Evolutionary conservation across 2,888 invertebrate species (phyloP).

Genomic region (Drosophila kanekoi): DNA sequence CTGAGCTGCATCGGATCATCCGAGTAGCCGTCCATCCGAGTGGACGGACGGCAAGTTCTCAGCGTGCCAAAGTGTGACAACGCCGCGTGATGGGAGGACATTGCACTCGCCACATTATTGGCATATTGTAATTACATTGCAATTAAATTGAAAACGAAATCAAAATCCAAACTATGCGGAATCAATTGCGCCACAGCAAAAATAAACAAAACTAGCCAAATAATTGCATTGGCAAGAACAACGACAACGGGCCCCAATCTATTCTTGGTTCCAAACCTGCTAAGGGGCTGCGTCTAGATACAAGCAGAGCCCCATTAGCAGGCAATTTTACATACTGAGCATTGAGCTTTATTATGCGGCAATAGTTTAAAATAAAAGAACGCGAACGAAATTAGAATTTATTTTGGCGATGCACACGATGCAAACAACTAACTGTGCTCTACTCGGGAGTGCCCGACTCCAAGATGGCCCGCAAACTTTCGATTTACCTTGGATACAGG

Average conservation of each 20-base stretch:
- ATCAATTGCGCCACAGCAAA: conserved; percentile 72
- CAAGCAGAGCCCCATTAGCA: conserved; percentile 9
- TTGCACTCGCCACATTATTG: conserved; percentile 55
- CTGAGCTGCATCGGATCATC: conserved; percentile 28
- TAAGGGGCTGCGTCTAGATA: conserved; percentile 1
- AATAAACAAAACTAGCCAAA: conserved; percentile 25
- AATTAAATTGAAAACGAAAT: conserved; percentile 75
- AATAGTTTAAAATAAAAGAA: conserved; percentile 58
- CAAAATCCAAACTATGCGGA: conserved; percentile 83
- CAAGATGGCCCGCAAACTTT: too few species aligned
- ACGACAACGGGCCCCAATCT: conserved; percentile 65
- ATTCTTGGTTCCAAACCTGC: conserved; percentile 45
- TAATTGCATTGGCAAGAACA: conserved; percentile 74
- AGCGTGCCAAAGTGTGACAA: conserved; percentile 74
- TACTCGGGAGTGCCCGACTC: too few species aligned
- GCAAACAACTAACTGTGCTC: not conserved
- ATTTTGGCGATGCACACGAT: conserved; percentile 49
- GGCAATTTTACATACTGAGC: not conserved
- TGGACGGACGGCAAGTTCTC: conserved; percentile 53
- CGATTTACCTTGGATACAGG: too few species aligned
- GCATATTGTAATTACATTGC: conserved; percentile 24
- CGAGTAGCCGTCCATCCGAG: conserved; percentile 16
- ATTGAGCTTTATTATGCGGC: conserved; percentile 56
- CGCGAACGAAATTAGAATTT: conserved; percentile 51
- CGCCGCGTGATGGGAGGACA: conserved; percentile 72